Conservation (phyloP, 2,113 vertebrate genomes). For the Brienomyrus longianalis region DNA sequence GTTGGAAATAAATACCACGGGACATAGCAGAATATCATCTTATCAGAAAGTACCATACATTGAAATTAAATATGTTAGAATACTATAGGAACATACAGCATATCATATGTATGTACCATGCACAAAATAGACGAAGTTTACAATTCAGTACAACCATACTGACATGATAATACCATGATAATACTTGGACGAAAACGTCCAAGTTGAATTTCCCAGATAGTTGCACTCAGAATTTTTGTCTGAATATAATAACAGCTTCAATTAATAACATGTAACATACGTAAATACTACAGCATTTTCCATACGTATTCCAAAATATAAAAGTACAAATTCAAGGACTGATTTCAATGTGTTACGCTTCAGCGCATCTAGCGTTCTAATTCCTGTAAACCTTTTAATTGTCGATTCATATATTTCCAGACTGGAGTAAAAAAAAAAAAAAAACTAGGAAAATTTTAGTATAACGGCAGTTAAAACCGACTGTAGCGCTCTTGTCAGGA, state of each 20-base stretch:
- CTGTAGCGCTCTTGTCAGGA: constrained; percentile 31
- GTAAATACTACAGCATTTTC: neutral
- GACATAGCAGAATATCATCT: neutral
- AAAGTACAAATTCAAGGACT: neutral
- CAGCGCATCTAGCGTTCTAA: neutral
- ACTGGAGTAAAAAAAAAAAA: constrained; percentile 23
- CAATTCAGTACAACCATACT: neutral
- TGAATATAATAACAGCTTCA: neutral
- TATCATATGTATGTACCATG: neutral
- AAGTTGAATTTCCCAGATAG: neutral
- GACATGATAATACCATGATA: neutral
- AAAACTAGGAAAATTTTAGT: constrained; percentile 29
- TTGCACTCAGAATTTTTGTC: neutral
- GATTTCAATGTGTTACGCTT: neutral
- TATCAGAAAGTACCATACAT: neutral
- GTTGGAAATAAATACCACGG: neutral
- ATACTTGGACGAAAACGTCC: neutral
- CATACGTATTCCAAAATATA: neutral
- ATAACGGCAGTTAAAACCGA: constrained; percentile 23
- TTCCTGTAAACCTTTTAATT: neutral
- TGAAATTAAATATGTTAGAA: neutral
- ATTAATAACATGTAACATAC: neutral
- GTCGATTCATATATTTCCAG: constrained; percentile 25
- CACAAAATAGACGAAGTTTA: neutral
- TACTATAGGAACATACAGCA: neutral